Base-by-base conservation (phyloP, 2,888 invertebrate species). In the Xylota segnis region DNA sequence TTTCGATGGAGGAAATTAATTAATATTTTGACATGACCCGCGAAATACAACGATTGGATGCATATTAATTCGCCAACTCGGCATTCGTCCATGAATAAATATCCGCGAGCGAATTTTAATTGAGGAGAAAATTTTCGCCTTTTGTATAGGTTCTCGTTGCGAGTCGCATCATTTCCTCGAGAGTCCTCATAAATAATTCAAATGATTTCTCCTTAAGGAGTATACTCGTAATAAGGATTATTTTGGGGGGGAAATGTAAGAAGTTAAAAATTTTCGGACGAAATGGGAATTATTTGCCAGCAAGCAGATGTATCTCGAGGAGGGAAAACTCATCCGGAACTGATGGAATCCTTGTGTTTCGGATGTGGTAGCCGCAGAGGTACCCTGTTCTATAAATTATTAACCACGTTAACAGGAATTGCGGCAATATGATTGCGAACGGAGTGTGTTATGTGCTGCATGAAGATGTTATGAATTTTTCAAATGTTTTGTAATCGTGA, bases 41-140 rank as follows among this genome's bases (percentile, higher is more conserved):
- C 43, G 34, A 66, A 63, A 56, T 70, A 65, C 45, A 65, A 54
- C 66, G 47, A 68, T 54, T 66, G 78, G 74, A 78, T 83, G 83
- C 83, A 83, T 83, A 83, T 74, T 83, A 83, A 83, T 83, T 83
- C 78, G 68, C 56, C 74, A 66, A 66, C 16, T 50, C 61, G 37
- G 47, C 27, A 23, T n/a, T 40, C 58, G 23, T 50, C 61, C 74
- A 54, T 74, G 66, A 72, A 50, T 66, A 59, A 66, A 70, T 61
- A 77, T 52, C 68, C 70, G 18, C 56, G 56, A 66, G 66, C 58
- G 58, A 59, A 59, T 66, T 71, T 83, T 77, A 83, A 77, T 83
- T 83, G 72, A 72, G 23, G 40, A 29, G 71, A 71, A 71, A n/a
- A 52, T 34, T 71, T 54, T 18, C 0, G 9, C 43, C 50, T 58